Conservation (phyloP, 2,888 invertebrate species). For the Anticlea derivata region DNA sequence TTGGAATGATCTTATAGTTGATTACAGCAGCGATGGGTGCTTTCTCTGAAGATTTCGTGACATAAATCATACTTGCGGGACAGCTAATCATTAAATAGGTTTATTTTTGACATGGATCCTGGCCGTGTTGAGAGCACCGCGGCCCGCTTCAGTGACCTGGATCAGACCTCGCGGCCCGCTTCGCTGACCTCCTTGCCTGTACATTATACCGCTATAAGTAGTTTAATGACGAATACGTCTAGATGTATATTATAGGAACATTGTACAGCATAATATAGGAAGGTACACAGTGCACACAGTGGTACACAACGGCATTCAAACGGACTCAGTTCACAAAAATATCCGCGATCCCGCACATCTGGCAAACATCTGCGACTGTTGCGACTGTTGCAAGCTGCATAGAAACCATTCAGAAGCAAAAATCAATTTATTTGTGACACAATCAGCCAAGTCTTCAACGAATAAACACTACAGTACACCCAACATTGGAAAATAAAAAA, state of each 20-base stretch:
- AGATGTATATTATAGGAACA: neutral
- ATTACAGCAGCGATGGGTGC: neutral
- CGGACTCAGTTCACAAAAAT: slow-evolving; percentile 5
- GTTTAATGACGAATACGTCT: no score
- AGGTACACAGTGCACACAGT: neutral
- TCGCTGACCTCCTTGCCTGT: slow-evolving; percentile 59
- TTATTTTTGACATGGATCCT: slow-evolving; percentile 43
- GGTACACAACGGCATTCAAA: slow-evolving; percentile 13
- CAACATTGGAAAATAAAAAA: neutral
- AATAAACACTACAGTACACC: neutral
- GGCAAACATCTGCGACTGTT: slow-evolving; percentile 22
- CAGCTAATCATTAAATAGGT: neutral
- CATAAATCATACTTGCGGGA: neutral
- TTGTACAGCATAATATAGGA: neutral
- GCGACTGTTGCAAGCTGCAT: slow-evolving; percentile 14
- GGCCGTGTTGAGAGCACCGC: slow-evolving; percentile 51
- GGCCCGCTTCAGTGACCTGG: slow-evolving; percentile 72
- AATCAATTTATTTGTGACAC: slow-evolving; percentile 11
- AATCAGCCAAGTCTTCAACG: slow-evolving; percentile 4
- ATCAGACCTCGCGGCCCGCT: slow-evolving; percentile 46
- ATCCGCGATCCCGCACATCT: slow-evolving; percentile 16
- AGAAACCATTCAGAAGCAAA: slow-evolving; percentile 5
- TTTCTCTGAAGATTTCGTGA: neutral
- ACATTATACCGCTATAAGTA: slow-evolving; percentile 25
- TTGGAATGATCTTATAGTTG: neutral